Conservation (phyloP, 1,140 invertebrate species). For the Pseudomyrmex concolor region DNA sequence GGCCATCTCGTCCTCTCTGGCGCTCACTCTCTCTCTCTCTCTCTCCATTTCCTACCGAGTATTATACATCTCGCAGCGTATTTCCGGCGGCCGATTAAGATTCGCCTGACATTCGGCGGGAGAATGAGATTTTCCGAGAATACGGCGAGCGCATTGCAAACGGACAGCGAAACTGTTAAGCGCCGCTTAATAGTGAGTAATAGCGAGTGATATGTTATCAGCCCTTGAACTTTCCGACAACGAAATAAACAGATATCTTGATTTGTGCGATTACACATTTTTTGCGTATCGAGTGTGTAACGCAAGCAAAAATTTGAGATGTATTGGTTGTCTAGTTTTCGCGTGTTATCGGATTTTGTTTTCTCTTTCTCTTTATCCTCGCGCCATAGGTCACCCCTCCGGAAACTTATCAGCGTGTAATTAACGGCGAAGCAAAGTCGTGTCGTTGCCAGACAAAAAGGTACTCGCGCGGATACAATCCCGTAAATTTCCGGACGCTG, state of each 20-base stretch:
- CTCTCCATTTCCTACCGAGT: conserved; percentile 77
- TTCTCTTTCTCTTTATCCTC: background rate
- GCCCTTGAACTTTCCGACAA: too few species aligned
- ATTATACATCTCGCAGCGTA: conserved; percentile 79
- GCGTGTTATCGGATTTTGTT: background rate
- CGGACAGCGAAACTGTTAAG: conserved; percentile 10
- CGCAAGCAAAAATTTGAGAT: background rate
- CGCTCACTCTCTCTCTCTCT: conserved; percentile 53
- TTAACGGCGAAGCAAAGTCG: conserved; percentile 72
- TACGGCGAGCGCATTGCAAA: conserved; percentile 16
- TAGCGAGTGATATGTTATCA: background rate
- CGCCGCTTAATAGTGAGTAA: background rate
- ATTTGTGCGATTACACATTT: conserved; percentile 19
- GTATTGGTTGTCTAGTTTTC: background rate
- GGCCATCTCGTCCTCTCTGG: conserved; percentile 44
- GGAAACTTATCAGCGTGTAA: conserved; percentile 73
- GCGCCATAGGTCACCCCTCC: conserved; percentile 29
- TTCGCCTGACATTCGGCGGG: conserved; percentile 66
- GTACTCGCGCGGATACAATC: conserved; percentile 75
- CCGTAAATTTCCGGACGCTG: conserved; percentile 75
- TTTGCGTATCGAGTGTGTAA: background rate
- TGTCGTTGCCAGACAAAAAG: conserved; percentile 72
- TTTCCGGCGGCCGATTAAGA: conserved; percentile 79
- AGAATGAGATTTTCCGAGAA: conserved; percentile 69
- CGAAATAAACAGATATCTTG: background rate